Percentiles rank a stretch among this genome's conserved stretches.
phyloP scores from a whole-genome alignment of 2,113 vertebrate species.

The Poicephalus gulielmi region DNA sequence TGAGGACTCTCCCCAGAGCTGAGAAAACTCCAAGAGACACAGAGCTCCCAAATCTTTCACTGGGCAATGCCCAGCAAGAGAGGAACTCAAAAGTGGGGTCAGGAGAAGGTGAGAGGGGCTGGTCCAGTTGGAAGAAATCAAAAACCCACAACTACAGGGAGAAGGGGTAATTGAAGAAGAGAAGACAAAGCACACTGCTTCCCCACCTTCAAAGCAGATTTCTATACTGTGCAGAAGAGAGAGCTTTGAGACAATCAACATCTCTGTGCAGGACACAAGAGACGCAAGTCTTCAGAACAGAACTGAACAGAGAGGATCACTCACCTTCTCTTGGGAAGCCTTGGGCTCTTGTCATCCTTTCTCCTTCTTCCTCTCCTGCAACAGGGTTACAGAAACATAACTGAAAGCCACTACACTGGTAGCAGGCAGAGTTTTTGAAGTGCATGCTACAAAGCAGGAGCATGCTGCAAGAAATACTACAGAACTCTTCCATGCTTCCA shows the following conservation, averaged over 20 bases:
- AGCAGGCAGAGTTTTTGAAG: not conserved
- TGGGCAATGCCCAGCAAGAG: not conserved
- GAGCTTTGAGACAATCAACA: not conserved
- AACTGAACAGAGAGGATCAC: not conserved
- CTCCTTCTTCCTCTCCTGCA: constrained; percentile 90
- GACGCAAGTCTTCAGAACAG: not conserved
- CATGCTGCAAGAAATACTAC: not conserved
- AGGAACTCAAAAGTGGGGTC: not conserved
- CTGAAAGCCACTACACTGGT: not conserved
- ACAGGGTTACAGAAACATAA: constrained; percentile 25
- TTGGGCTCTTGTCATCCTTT: constrained; percentile 97
- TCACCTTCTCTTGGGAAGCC: constrained; percentile 94
- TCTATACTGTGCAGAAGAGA: not conserved
- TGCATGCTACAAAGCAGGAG: not conserved
- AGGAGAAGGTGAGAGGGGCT: fast-evolving
- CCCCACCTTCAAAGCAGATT: not conserved
- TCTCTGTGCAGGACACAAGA: not conserved
- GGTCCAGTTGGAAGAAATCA: not conserved
- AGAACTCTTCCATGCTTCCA: not conserved
- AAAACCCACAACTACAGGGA: not conserved
- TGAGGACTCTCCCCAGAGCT: not conserved
- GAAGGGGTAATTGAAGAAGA: not conserved
- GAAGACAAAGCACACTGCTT: not conserved
- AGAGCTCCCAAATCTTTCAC: not conserved
- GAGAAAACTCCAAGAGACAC: not conserved